Percentiles rank a stretch among this genome's conserved stretches.
Evolutionary conservation across 2,888 invertebrate genomes (phyloP).

Genomic region (Phanerotoma sp.): DNA sequence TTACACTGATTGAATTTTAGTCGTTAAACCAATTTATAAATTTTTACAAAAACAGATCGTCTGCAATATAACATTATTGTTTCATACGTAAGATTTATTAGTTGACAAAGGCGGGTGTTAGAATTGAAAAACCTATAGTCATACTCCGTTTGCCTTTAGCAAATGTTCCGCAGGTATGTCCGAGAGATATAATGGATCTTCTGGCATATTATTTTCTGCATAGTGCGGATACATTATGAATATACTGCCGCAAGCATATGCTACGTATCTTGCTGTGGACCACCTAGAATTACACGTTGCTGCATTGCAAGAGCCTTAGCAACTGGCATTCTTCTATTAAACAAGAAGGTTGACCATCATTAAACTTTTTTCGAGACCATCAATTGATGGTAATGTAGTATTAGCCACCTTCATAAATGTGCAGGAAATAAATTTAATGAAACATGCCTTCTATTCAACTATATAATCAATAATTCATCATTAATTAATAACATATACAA

Average conservation of each 20-base stretch:
- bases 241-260: constrained; percentile 43
- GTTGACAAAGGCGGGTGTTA: constrained; percentile 6
- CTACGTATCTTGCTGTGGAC: constrained; percentile 39
- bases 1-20: too few species aligned
- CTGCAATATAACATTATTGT: background rate
- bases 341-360: constrained; percentile 18
- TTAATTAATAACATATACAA: background rate
- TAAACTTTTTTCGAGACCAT: constrained; percentile 3
- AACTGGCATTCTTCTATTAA: constrained; percentile 39
- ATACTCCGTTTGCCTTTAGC: background rate
- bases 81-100: constrained; percentile 1
- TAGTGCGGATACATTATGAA: constrained; percentile 45
- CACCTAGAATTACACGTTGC: constrained; percentile 47
- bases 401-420: background rate
- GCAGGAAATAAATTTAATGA: background rate
- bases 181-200: constrained; percentile 40
- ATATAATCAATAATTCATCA: too few species aligned
- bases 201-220: constrained; percentile 44
- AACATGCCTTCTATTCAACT: too few species aligned
- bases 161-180: constrained; percentile 8
- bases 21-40: too few species aligned
- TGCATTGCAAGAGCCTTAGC: constrained; percentile 12
- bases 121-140: constrained; percentile 4
- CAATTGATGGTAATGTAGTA: background rate
- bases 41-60: too few species aligned